These are phyloP conservation scores for Lysiphlebus fabarum DNA, from an alignment of 1,140 invertebrate genomes.

Conservation along the genomic window DNA sequence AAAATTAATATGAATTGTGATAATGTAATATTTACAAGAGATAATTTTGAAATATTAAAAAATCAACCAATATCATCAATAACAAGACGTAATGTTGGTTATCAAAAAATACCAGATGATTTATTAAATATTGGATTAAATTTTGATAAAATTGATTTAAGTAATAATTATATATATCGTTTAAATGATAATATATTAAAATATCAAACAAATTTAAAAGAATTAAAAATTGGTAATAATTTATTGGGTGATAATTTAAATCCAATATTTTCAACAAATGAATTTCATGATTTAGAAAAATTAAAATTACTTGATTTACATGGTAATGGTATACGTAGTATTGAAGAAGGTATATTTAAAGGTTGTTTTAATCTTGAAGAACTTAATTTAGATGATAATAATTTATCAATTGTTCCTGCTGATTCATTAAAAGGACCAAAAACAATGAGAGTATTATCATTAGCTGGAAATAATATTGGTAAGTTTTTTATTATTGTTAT, in stretches of 20 bases:
- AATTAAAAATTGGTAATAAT: conserved; percentile 74
- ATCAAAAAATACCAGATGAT: conserved; percentile 69
- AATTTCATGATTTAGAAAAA: conserved; percentile 72
- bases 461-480: conserved; percentile 80
- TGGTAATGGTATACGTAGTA: conserved; percentile 72
- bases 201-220: conserved; percentile 64
- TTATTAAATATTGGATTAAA: conserved; percentile 59
- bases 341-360: conserved; percentile 83
- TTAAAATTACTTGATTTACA: conserved; percentile 74
- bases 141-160: conserved; percentile 74
- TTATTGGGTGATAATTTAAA: conserved; percentile 83
- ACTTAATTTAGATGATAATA: conserved; percentile 76
- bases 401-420: conserved; percentile 70
- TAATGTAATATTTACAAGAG: conserved; percentile 72
- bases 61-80: conserved; percentile 73
- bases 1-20: conserved; percentile 75
- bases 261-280: conserved; percentile 82
- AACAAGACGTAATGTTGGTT: conserved; percentile 72
- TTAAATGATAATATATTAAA: conserved; percentile 74
- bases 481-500: no score
- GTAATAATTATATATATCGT: conserved; percentile 74
- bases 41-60: conserved; percentile 69
- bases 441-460: conserved; percentile 66
- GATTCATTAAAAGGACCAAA: conserved; percentile 75
- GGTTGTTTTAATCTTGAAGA: conserved; percentile 77